These are phyloP conservation scores for Microcebus murinus DNA, from an alignment of 2,113 vertebrate genomes.

Conservation along the genomic window DNA sequence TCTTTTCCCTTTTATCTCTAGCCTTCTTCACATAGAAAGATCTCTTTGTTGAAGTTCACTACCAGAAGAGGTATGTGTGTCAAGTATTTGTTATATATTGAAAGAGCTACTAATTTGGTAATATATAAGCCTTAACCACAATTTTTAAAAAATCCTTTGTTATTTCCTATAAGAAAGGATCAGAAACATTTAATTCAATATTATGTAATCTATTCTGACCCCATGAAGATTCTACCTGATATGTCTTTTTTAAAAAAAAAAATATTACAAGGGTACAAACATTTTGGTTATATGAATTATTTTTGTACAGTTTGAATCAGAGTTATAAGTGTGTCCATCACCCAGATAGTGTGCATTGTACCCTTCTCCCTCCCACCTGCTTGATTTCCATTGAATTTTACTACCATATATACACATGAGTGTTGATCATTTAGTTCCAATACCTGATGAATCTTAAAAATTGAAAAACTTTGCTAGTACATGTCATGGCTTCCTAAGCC, in stretches of 20 bases:
- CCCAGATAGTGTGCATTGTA: too few relatives aligned
- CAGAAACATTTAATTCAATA: constrained; percentile 11
- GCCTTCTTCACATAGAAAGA: constrained; percentile 12
- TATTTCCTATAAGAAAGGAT: constrained; percentile 35
- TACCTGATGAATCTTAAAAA: constrained; percentile 38
- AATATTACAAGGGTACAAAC: too few relatives aligned
- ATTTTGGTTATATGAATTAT: too few relatives aligned
- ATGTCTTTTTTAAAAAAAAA: background rate
- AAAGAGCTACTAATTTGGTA: constrained; percentile 13
- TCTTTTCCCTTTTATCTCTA: constrained; percentile 45
- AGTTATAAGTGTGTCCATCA: too few relatives aligned
- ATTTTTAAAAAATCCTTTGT: background rate
- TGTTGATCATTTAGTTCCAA: too few relatives aligned
- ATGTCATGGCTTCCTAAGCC: background rate
- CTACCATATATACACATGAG: too few relatives aligned
- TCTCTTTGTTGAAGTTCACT: constrained; percentile 49
- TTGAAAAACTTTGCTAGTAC: constrained; percentile 23
- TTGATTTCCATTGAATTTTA: too few relatives aligned
- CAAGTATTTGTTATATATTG: constrained; percentile 24
- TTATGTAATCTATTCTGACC: background rate
- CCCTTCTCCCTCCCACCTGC: too few relatives aligned
- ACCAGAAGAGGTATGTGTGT: background rate
- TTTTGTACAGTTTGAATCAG: too few relatives aligned
- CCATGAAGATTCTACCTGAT: background rate
- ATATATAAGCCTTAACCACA: constrained; percentile 15